Conservation (phyloP, 1,140 invertebrate genomes). For the Ptiloglossa arizonensis region DNA sequence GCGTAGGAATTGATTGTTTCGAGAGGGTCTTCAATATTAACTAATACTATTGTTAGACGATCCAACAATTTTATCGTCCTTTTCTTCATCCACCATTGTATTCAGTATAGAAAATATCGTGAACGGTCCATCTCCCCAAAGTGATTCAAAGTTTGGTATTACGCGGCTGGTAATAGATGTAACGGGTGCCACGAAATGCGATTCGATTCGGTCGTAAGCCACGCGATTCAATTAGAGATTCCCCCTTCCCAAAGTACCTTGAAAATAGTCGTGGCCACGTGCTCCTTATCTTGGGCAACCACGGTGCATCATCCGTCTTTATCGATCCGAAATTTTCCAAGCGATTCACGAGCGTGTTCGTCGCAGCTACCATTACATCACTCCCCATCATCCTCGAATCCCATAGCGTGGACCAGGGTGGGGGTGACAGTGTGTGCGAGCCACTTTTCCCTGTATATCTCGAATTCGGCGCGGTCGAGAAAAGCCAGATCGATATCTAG, state of each 20-base stretch:
- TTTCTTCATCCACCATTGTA: too few species aligned
- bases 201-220: constrained; percentile 18
- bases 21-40: too few species aligned
- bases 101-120: background rate
- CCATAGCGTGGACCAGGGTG: background rate
- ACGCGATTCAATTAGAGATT: constrained; percentile 31
- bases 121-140: background rate
- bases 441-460: background rate
- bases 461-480: constrained; percentile 42
- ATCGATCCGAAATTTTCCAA: constrained; percentile 1
- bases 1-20: too few species aligned
- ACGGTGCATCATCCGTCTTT: too few species aligned
- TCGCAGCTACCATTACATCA: constrained; percentile 46
- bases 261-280: constrained; percentile 35
- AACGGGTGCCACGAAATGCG: constrained; percentile 8
- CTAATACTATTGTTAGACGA: too few species aligned
- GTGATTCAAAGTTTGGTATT: background rate
- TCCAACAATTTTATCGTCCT: too few species aligned
- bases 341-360: constrained; percentile 13
- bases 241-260: too few species aligned
- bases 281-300: constrained; percentile 48
- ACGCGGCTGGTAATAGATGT: constrained; percentile 4
- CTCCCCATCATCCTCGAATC: constrained; percentile 24
- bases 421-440: background rate
- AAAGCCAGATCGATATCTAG: constrained; percentile 63